phyloP scores from a whole-genome alignment of 30 jellyfish, hydroid and myxozoan genomes.

The Aurelia aurita region DNA sequence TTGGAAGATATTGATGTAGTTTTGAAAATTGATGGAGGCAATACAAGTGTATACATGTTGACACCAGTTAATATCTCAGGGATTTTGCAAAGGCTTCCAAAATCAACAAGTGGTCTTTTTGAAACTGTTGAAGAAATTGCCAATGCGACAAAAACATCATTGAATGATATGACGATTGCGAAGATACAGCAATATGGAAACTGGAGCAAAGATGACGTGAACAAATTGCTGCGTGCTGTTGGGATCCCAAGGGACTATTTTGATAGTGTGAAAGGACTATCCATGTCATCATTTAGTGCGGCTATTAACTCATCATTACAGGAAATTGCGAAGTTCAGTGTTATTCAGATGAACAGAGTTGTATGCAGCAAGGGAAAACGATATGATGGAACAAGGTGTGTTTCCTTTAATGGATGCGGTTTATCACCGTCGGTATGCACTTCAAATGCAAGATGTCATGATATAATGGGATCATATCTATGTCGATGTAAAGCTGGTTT shows the following conservation, averaged over 20 bases:
- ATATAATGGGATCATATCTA: not conserved
- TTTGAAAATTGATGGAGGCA: not conserved
- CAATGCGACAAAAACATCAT: not conserved
- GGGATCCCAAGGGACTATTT: not conserved
- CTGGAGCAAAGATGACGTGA: not conserved
- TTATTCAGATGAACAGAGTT: not conserved
- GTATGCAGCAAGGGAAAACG: conserved; percentile 10
- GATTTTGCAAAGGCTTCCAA: not conserved
- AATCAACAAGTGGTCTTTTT: not conserved
- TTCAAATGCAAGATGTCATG: conserved; percentile 8
- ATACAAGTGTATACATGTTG: not conserved
- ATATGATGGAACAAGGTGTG: not conserved
- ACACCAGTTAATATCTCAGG: not conserved
- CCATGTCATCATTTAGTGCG: not conserved
- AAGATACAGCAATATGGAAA: not conserved
- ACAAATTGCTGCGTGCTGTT: not conserved
- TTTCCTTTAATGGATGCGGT: conserved; percentile 1
- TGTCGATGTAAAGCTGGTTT: conserved; percentile 36
- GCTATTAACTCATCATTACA: not conserved
- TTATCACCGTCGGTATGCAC: not conserved
- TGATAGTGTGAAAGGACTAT: not conserved
- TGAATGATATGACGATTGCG: not conserved
- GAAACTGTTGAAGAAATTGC: not conserved
- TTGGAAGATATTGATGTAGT: not conserved
- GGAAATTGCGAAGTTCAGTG: not conserved